These are phyloP conservation scores for Chaetodon auriga DNA, from an alignment of 2,113 vertebrate species.

Conservation along the genomic window DNA sequence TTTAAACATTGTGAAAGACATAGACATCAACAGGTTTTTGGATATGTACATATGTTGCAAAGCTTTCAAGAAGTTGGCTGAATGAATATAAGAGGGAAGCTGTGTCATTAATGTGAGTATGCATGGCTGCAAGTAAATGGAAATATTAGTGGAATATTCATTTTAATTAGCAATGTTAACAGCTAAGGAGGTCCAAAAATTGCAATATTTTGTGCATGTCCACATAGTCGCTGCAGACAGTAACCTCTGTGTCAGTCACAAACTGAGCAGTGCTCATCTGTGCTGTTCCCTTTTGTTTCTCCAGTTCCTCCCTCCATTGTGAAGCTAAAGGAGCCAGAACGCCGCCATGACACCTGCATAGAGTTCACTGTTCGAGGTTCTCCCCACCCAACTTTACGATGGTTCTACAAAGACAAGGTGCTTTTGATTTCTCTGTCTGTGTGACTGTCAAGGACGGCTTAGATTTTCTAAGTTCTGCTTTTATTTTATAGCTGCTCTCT, in stretches of 20 bases:
- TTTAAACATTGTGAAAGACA: no score
- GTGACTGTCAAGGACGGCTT: neutral
- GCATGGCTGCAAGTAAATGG: no score
- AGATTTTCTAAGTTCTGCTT: no score
- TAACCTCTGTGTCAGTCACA: neutral
- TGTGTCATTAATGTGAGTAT: no score
- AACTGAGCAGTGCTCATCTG: neutral
- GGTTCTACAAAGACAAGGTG: slow-evolving; percentile 88
- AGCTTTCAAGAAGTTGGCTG: no score
- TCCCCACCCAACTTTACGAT: slow-evolving; percentile 90
- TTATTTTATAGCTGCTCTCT: neutral
- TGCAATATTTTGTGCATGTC: no score
- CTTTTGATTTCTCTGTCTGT: neutral
- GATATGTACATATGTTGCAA: no score
- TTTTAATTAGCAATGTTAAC: no score
- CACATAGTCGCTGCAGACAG: neutral
- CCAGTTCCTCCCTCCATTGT: slow-evolving; percentile 91
- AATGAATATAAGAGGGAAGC: no score
- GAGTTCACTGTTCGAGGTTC: slow-evolving; percentile 93
- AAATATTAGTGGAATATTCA: no score
- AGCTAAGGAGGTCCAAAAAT: no score
- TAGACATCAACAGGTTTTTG: no score
- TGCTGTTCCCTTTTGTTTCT: neutral
- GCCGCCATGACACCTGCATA: slow-evolving; percentile 94
- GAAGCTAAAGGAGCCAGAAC: slow-evolving; percentile 90